These are phyloP conservation scores for Crossocerus cetratus DNA, from an alignment of 2,888 invertebrate genomes.

Conservation along the genomic window DNA sequence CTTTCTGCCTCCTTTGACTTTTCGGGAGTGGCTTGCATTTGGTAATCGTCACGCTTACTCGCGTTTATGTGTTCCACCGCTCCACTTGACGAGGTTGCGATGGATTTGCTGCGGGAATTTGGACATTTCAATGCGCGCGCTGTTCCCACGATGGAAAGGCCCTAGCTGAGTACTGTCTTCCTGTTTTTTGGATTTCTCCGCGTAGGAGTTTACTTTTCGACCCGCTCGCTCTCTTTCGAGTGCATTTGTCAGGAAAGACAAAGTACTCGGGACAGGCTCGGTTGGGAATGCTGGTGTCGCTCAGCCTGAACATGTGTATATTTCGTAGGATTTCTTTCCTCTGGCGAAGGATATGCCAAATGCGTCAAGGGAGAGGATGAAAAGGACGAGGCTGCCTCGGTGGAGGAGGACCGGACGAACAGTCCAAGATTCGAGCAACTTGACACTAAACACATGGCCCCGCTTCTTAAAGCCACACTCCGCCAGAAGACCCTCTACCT, in stretches of 20 bases:
- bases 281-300: conserved; percentile 9
- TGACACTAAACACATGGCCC: conserved; percentile 77
- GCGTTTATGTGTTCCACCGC: too few species aligned
- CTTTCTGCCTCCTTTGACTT: too few species aligned
- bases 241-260: not conserved
- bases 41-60: too few species aligned
- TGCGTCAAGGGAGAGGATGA: conserved; percentile 41
- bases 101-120: too few species aligned
- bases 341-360: conserved; percentile 27
- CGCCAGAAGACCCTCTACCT: conserved; percentile 66
- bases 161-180: too few species aligned
- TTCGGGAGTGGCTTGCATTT: too few species aligned
- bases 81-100: too few species aligned
- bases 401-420: conserved; percentile 47
- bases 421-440: conserved; percentile 69
- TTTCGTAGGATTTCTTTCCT: conserved; percentile 18
- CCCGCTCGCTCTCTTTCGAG: not conserved
- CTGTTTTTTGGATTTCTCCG: too few species aligned
- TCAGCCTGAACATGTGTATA: conserved; percentile 34
- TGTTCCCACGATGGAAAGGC: not conserved
- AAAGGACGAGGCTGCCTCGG: conserved; percentile 34
- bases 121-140: too few species aligned
- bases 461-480: conserved; percentile 74
- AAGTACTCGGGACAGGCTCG: not conserved
- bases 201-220: not conserved